These are phyloP conservation scores for human DNA, from an alignment of 2,113 vertebrate genomes.

Conservation along the genomic window DNA sequence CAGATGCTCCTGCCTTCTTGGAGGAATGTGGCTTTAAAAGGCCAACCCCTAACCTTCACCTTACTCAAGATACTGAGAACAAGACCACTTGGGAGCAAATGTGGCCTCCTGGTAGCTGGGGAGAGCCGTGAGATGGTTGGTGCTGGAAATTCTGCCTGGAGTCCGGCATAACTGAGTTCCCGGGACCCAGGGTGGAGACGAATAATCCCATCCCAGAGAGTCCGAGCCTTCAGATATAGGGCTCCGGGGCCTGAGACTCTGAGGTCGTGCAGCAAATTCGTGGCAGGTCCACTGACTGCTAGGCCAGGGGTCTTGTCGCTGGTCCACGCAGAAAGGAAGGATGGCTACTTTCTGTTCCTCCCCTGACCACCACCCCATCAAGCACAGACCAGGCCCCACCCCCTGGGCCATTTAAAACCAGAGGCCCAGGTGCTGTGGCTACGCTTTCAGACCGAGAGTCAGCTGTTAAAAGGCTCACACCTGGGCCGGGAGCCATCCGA, in stretches of 20 bases:
- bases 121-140: background rate
- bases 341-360: background rate
- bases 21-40: background rate
- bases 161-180: background rate
- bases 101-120: background rate
- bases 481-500: rapidly evolving
- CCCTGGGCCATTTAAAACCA: background rate
- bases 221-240: no score
- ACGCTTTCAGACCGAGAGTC: rapidly evolving
- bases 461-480: background rate
- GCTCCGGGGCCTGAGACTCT: background rate
- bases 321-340: background rate
- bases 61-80: background rate
- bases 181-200: background rate
- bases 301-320: background rate
- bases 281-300: background rate
- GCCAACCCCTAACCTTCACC: background rate
- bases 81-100: background rate
- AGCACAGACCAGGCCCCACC: background rate
- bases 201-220: rapidly evolving
- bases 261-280: background rate
- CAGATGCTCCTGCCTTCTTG: background rate
- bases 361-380: rapidly evolving
- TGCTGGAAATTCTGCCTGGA: background rate
- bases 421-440: background rate